These are phyloP conservation scores for Dolichomitus sp. DNA, from an alignment of 2,888 invertebrate species.

Conservation along the genomic window DNA sequence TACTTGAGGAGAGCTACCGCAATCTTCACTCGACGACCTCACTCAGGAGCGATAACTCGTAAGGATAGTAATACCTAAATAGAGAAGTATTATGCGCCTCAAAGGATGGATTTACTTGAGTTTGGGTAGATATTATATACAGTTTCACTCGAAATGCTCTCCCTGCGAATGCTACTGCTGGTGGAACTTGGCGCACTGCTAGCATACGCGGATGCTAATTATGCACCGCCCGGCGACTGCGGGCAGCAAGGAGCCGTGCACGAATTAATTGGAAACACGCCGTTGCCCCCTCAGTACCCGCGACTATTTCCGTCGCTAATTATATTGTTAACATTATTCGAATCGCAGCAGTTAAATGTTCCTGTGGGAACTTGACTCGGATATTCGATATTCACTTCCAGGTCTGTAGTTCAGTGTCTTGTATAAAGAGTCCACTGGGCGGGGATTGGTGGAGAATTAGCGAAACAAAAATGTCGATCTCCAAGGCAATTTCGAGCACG, in stretches of 20 bases:
- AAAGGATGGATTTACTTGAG: neutral
- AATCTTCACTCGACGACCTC: slow-evolving; percentile 40
- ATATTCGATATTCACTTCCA: slow-evolving; percentile 25
- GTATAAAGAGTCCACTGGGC: neutral
- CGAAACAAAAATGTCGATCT: slow-evolving; percentile 36
- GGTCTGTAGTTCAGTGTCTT: neutral
- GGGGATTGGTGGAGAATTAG: neutral
- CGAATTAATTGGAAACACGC: slow-evolving; percentile 72
- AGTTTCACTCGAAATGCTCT: slow-evolving; percentile 34
- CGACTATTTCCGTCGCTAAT: slow-evolving; percentile 69
- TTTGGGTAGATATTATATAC: slow-evolving; percentile 26
- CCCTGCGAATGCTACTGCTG: neutral
- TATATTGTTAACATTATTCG: slow-evolving; percentile 71
- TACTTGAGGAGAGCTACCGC: slow-evolving; percentile 7
- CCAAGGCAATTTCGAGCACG: slow-evolving; percentile 34
- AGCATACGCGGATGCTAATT: slow-evolving; percentile 58
- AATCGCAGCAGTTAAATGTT: slow-evolving; percentile 61
- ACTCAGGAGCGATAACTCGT: slow-evolving; percentile 43
- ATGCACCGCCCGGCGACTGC: slow-evolving; percentile 55
- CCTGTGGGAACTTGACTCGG: slow-evolving; percentile 46
- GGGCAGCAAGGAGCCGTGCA: slow-evolving; percentile 54
- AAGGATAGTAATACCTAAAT: slow-evolving; percentile 32
- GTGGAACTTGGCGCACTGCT: slow-evolving; percentile 5
- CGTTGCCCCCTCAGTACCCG: slow-evolving; percentile 37
- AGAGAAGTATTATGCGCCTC: slow-evolving; percentile 21